Conservation (phyloP, 2,113 vertebrate genomes). For the Macrotis lagotis region DNA sequence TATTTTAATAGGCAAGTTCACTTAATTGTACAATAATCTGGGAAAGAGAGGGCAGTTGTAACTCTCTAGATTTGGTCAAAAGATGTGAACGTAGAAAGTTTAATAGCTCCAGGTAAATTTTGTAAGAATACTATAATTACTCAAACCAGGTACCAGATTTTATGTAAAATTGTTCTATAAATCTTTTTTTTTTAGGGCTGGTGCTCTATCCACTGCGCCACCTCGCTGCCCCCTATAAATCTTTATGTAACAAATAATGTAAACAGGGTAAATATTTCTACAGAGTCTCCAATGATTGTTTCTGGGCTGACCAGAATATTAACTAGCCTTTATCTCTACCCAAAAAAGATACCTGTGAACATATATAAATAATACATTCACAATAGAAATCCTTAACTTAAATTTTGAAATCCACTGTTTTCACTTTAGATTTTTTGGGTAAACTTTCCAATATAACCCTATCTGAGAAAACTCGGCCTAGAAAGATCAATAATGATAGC, state of each 20-base stretch:
- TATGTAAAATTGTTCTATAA: not conserved
- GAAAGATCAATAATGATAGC: too few species aligned
- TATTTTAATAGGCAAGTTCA: conserved; percentile 35
- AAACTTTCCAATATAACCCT: too few species aligned
- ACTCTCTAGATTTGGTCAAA: not conserved
- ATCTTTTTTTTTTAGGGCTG: too few species aligned
- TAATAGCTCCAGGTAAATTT: conserved; percentile 5
- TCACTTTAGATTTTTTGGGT: too few species aligned
- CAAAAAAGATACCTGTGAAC: not conserved
- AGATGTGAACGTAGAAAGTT: not conserved
- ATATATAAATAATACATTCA: not conserved
- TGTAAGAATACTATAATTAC: not conserved
- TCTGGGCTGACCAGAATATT: not conserved
- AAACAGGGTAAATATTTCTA: conserved; percentile 19
- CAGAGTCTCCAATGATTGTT: too few species aligned
- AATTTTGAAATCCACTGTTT: not conserved
- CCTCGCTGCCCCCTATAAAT: too few species aligned
- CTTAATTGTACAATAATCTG: conserved; percentile 38
- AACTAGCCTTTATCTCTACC: not conserved
- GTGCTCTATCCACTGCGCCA: too few species aligned
- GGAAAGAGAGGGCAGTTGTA: not conserved
- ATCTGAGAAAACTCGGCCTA: too few species aligned
- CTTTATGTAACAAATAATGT: conserved; percentile 21
- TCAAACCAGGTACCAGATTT: not conserved
- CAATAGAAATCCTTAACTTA: not conserved